Evolutionary conservation across 1,140 invertebrate species (phyloP).

Genomic region (Monochamus saltuarius): DNA sequence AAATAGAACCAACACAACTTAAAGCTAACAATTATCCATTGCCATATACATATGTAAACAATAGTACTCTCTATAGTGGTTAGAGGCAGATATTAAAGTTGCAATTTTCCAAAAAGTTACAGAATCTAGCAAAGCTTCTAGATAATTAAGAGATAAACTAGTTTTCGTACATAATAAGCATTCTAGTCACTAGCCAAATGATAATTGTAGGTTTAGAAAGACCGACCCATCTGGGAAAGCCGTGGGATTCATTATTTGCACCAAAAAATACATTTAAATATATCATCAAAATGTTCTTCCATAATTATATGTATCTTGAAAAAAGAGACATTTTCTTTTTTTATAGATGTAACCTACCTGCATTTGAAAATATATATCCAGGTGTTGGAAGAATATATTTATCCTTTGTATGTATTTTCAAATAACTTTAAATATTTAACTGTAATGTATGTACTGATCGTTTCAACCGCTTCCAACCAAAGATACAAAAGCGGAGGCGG

Average conservation of each 20-base stretch:
- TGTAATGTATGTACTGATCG: too few species aligned
- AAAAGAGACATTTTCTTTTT: too few species aligned
- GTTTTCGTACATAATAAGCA: constrained; percentile 26
- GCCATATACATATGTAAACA: too few species aligned
- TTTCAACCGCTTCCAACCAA: too few species aligned
- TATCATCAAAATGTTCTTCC: constrained; percentile 19
- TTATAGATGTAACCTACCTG: too few species aligned
- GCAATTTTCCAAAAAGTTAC: constrained; percentile 18
- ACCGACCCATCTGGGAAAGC: neutral
- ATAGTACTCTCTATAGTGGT: too few species aligned
- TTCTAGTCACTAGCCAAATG: constrained; percentile 49
- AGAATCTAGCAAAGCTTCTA: constrained; percentile 8
- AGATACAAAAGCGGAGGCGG: too few species aligned
- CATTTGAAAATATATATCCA: neutral
- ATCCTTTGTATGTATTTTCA: neutral
- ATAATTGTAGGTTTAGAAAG: constrained; percentile 15
- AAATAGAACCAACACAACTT: too few species aligned
- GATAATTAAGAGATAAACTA: constrained; percentile 14
- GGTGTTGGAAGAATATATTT: neutral
- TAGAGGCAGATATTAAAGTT: constrained; percentile 1
- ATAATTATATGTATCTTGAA: constrained; percentile 10
- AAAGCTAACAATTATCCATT: too few species aligned
- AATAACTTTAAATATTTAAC: neutral
- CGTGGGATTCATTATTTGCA: constrained; percentile 15
- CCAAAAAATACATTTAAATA: constrained; percentile 7